A percentile compares a stretch with the other conserved stretches of the same genome.
These are phyloP conservation scores for Protonemura montana DNA, from an alignment of 2,888 invertebrate genomes.

Conservation along the genomic window DNA sequence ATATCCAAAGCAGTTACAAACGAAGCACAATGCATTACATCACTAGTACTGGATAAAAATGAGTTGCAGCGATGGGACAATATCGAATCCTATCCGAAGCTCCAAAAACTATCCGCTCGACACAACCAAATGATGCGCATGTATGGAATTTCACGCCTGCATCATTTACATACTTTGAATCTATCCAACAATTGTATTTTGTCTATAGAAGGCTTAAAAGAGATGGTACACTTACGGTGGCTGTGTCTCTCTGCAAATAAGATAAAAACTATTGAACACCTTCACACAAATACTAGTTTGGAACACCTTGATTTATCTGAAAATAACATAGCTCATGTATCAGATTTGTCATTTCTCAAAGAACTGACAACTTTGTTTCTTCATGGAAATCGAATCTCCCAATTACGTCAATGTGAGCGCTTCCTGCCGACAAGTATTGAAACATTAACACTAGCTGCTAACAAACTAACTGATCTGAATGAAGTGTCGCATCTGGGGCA, in stretches of 20 bases:
- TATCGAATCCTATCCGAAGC: conserved; percentile 79
- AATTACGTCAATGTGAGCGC: conserved; percentile 81
- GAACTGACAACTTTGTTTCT: conserved; percentile 85
- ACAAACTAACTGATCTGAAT: conserved; percentile 84
- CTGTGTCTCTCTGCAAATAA: conserved; percentile 88
- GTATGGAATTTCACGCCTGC: conserved; percentile 84
- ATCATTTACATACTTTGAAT: conserved; percentile 80
- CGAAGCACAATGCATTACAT: conserved; percentile 72
- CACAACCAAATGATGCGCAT: conserved; percentile 87
- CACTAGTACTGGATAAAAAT: conserved; percentile 84
- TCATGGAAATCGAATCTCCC: conserved; percentile 85
- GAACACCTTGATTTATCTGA: conserved; percentile 88
- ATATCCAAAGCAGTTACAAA: conserved; percentile 68
- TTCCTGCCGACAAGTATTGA: conserved; percentile 80
- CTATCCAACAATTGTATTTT: conserved; percentile 88
- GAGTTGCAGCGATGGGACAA: conserved; percentile 87
- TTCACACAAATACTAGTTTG: conserved; percentile 81
- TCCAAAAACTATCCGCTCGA: conserved; percentile 84
- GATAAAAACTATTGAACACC: conserved; percentile 91
- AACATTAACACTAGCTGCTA: conserved; percentile 80
- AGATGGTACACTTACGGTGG: conserved; percentile 79
- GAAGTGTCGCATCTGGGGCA: conserved; percentile 84
- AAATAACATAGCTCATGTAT: conserved; percentile 84
- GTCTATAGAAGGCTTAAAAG: conserved; percentile 88
- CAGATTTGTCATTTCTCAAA: conserved; percentile 84